Evolutionary conservation across 2,113 vertebrate species (phyloP), one percentile per base, ranked within the genome.

Genomic region (Cyphomyrus plagiostoma): DNA sequence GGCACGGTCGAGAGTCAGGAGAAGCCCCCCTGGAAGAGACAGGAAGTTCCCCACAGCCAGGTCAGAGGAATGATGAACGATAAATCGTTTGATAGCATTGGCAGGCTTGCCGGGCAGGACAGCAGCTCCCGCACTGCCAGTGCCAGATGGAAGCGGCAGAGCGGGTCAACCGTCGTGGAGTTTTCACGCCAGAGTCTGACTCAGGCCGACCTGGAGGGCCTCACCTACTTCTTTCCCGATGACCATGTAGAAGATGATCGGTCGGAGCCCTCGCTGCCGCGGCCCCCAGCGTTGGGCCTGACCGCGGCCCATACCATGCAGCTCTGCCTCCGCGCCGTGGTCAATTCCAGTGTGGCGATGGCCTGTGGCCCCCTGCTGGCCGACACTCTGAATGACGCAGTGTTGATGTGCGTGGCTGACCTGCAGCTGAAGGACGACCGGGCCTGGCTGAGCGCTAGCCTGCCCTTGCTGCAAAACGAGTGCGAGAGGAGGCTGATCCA

Each of bases 381-480:
- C 0, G 90, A 91, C 23, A 21, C 94, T 0, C 35, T 93, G 0
- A 91, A 96, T 2, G 94, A 85, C 0, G 62, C 94, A 0, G 23
- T 96, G n/a, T 48, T 89, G 0, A 97, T 99, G 95, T 99, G 98
- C 0, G 45, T 98, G 11, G 92, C 93, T 26, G 98, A 99, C 93
- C 89, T 98, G 23, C 96, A 96, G 90, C 92, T 97, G 80, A 99
- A 99, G 91, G 97, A 98, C 50, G 96, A 98, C 49, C 92, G 91
- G 39, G 82, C 92, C 0, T 98, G 97, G 98, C 92, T 96, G 92
- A 95, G 94, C 42, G 96, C 95, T 6, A 95, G 95, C 0, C 30
- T 98, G 30, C 94, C 97, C 3, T 95, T 99, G 91, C 94, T 99
- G 91, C 97, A 99, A 93, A 99, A 98, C 23, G 97, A 98, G 95